Percentiles rank a stretch among this genome's conserved stretches.
Evolutionary conservation across 2,888 invertebrate species (phyloP).

Genomic region (Autographa gamma): DNA sequence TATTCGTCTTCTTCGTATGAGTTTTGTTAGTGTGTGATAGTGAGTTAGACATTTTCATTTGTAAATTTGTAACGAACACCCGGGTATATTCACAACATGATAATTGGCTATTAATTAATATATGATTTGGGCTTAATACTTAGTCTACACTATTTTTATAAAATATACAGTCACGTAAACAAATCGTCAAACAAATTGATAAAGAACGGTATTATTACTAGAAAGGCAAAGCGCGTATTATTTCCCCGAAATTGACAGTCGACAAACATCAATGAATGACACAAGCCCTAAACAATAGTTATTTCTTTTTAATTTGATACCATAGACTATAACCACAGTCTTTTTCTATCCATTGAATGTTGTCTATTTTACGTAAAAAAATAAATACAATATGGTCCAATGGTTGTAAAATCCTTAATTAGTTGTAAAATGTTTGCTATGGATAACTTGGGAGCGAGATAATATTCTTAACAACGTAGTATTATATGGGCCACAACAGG

Average conservation of each 20-base stretch:
- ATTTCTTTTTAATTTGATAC: too few species aligned
- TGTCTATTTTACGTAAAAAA: too few species aligned
- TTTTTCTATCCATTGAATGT: too few species aligned
- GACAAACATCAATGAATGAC: background rate
- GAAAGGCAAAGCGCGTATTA: slow-evolving; percentile 37
- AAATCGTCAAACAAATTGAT: slow-evolving; percentile 52
- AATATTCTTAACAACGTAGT: too few species aligned
- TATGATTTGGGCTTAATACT: slow-evolving; percentile 24
- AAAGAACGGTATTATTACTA: slow-evolving; percentile 35
- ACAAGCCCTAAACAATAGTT: too few species aligned
- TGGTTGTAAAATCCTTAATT: too few species aligned
- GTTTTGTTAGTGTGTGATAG: slow-evolving; percentile 75
- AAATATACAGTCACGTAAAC: slow-evolving; percentile 45
- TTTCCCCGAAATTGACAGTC: slow-evolving; percentile 49
- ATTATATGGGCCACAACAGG: too few species aligned
- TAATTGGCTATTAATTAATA: slow-evolving; percentile 23
- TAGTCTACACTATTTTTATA: slow-evolving; percentile 20
- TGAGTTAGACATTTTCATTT: slow-evolving; percentile 76
- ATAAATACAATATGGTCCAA: too few species aligned
- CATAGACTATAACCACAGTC: too few species aligned
- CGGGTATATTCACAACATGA: slow-evolving; percentile 49
- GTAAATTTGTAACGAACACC: slow-evolving; percentile 27
- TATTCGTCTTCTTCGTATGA: slow-evolving; percentile 78
- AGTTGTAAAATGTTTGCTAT: too few species aligned
- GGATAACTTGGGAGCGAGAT: too few species aligned